A percentile compares a stretch with the other conserved stretches of the same genome.
These are phyloP conservation scores for Chrysolina oricalcia DNA, from an alignment of 2,888 invertebrate species.

Conservation along the genomic window DNA sequence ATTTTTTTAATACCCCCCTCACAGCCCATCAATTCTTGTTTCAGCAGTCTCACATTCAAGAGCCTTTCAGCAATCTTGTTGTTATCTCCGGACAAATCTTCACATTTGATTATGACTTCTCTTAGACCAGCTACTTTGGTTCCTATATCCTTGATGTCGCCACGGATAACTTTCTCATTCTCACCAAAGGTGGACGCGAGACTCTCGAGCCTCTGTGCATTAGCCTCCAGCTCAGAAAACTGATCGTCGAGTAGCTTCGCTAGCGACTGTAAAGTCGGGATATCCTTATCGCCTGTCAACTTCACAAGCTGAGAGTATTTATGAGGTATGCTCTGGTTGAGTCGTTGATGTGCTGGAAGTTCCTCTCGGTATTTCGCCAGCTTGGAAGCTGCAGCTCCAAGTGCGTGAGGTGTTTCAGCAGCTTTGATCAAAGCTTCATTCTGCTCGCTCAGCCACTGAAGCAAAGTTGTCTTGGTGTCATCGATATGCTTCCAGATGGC, in stretches of 20 bases:
- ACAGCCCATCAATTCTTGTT: slow-evolving; percentile 80
- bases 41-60: slow-evolving; percentile 82
- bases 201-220: slow-evolving; percentile 83
- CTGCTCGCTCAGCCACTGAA: slow-evolving; percentile 89
- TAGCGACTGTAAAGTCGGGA: slow-evolving; percentile 80
- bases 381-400: slow-evolving; percentile 85
- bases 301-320: slow-evolving; percentile 88
- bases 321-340: slow-evolving; percentile 84
- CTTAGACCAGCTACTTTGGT: slow-evolving; percentile 83
- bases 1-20: slow-evolving; percentile 81
- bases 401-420: slow-evolving; percentile 84
- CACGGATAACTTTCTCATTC: slow-evolving; percentile 82
- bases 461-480: slow-evolving; percentile 86
- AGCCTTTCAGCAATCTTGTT: slow-evolving; percentile 86
- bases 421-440: slow-evolving; percentile 85
- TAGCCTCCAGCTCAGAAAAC: slow-evolving; percentile 82
- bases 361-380: slow-evolving; percentile 90
- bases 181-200: slow-evolving; percentile 83
- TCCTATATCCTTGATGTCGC: slow-evolving; percentile 81
- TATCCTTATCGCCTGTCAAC: slow-evolving; percentile 81
- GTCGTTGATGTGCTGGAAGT: slow-evolving; percentile 83
- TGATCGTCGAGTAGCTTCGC: slow-evolving; percentile 82
- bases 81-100: slow-evolving; percentile 92
- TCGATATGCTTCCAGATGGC: slow-evolving; percentile 96
- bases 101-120: slow-evolving; percentile 90